phyloP scores from a whole-genome alignment of 2,797 vertebrate genomes.

The Epinephelus awoara region DNA sequence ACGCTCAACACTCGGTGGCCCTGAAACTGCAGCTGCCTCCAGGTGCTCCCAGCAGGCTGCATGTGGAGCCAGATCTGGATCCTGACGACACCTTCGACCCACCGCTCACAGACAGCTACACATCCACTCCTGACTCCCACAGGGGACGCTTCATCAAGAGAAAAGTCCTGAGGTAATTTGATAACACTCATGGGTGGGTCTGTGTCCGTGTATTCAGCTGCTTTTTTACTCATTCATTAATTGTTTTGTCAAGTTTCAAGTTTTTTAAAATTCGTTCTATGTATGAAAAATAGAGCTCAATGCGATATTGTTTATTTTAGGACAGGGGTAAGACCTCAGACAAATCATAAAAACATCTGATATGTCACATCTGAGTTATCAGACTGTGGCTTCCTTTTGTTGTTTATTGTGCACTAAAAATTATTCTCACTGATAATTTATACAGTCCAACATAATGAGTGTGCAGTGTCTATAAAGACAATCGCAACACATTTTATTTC shows the following conservation, averaged over 20 bases:
- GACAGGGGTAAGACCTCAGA: no score
- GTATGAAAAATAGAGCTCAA: no score
- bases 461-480: background rate
- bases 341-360: no score
- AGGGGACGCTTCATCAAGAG: slow-evolving; percentile 77
- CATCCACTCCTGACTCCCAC: slow-evolving; percentile 52
- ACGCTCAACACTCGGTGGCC: slow-evolving; percentile 75
- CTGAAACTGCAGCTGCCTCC: slow-evolving; percentile 52
- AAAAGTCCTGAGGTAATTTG: slow-evolving; percentile 84
- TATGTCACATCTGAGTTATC: no score
- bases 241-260: background rate
- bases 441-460: no score
- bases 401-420: no score
- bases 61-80: slow-evolving; percentile 53
- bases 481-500: no score
- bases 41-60: slow-evolving; percentile 62
- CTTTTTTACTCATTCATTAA: background rate
- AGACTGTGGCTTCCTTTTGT: no score
- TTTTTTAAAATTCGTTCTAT: background rate
- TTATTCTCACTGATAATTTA: background rate
- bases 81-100: slow-evolving; percentile 43
- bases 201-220: background rate
- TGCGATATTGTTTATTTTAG: no score
- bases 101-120: slow-evolving; percentile 48
- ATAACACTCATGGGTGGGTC: background rate